Percentiles rank a stretch among this genome's conserved stretches.
These are phyloP conservation scores for Batillaria attramentaria DNA, from an alignment of 1,140 invertebrate species.

Conservation along the genomic window DNA sequence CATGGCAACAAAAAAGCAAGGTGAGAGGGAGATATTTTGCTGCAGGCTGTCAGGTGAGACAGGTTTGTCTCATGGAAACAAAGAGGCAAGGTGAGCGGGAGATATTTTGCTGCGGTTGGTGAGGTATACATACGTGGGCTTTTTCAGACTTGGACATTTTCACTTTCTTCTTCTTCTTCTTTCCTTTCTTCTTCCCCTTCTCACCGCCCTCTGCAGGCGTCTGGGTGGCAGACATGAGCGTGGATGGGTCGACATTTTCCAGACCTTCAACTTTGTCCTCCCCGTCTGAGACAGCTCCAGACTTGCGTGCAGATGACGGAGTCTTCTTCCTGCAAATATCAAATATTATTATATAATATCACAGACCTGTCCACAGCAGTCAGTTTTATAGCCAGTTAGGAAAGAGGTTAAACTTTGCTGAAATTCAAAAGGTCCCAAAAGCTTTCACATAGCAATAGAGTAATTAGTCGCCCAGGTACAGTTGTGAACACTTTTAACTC, in stretches of 20 bases:
- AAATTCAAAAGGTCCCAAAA: too few species aligned
- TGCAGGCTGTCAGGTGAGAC: not conserved
- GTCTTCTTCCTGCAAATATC: slow-evolving; percentile 21
- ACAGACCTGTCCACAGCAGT: too few species aligned
- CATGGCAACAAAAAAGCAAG: not conserved
- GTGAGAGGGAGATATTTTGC: not conserved
- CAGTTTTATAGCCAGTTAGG: too few species aligned
- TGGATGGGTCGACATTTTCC: slow-evolving; percentile 24
- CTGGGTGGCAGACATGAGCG: slow-evolving; percentile 20
- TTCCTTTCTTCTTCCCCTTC: slow-evolving; percentile 32
- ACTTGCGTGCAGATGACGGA: not conserved
- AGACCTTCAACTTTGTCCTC: slow-evolving; percentile 23
- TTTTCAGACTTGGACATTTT: slow-evolving; percentile 55
- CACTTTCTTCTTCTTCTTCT: slow-evolving; percentile 52
- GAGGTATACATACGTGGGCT: slow-evolving; percentile 46
- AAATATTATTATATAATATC: too few species aligned
- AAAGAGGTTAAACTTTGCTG: too few species aligned
- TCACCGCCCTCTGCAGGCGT: not conserved
- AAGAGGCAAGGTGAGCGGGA: not conserved
- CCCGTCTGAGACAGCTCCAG: not conserved
- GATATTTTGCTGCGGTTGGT: not conserved
- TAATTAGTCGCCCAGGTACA: too few species aligned
- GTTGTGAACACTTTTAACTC: too few species aligned
- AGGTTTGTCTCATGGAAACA: not conserved
- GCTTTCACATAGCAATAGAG: too few species aligned